Conservation (phyloP, 2,888 invertebrate genomes). For the Salpingus planirostris region DNA sequence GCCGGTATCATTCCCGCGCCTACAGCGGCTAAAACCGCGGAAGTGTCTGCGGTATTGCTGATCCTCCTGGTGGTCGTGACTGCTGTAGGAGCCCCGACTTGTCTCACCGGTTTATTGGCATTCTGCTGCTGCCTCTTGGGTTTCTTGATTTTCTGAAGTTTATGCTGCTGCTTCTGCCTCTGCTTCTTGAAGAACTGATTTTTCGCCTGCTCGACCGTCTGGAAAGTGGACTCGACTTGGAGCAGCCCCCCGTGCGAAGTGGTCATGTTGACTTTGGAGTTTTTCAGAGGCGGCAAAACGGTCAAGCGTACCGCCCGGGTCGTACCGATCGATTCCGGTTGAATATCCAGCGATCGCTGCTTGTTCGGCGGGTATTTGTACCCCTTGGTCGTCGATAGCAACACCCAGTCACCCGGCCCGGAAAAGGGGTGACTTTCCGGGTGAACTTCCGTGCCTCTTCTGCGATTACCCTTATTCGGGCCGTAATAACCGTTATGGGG, state of each 20-base stretch:
- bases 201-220: conserved; percentile 57
- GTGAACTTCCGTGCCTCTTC: conserved; percentile 35
- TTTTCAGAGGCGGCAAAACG: conserved; percentile 60
- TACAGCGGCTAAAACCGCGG: conserved; percentile 61
- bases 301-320: conserved; percentile 47
- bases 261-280: conserved; percentile 53
- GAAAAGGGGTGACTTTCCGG: conserved; percentile 52
- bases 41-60: conserved; percentile 41
- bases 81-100: conserved; percentile 7
- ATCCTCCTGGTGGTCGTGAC: conserved; percentile 18
- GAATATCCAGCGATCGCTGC: conserved; percentile 31
- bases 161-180: conserved; percentile 16
- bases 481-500: conserved; percentile 31
- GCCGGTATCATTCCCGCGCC: conserved; percentile 74
- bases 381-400: conserved; percentile 69
- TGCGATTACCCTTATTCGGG: conserved; percentile 13
- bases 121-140: conserved; percentile 32
- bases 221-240: conserved; percentile 64
- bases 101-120: conserved; percentile 19
- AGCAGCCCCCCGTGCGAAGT: conserved; percentile 65
- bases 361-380: conserved; percentile 47
- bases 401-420: conserved; percentile 69
- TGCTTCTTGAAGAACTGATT: conserved; percentile 39
- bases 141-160: conserved; percentile 18
- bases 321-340: conserved; percentile 25